phyloP scores from a whole-genome alignment of 2,888 invertebrate species.

The Xanthostigma xanthostigma region DNA sequence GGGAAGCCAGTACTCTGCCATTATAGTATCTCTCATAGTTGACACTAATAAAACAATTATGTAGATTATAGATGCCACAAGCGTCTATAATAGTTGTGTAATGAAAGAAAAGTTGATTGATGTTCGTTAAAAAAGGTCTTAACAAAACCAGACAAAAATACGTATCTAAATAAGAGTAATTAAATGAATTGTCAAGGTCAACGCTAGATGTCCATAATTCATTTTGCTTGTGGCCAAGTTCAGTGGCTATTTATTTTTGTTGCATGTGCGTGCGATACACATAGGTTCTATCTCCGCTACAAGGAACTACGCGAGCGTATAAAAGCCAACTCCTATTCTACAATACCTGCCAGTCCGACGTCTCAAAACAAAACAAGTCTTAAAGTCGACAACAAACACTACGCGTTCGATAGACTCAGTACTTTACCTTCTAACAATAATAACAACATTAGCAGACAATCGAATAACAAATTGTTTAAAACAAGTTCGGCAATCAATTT shows the following conservation, averaged over 20 bases:
- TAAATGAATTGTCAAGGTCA: slow-evolving; percentile 4
- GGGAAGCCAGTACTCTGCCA: too few relatives aligned
- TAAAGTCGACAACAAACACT: background rate
- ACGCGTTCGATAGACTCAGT: too few relatives aligned
- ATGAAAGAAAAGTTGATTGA: too few relatives aligned
- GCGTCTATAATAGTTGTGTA: too few relatives aligned
- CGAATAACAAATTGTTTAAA: background rate
- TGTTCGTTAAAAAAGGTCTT: too few relatives aligned
- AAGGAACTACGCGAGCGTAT: slow-evolving; percentile 77
- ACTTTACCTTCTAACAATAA: background rate
- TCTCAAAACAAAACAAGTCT: background rate
- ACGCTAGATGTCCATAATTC: slow-evolving; percentile 6
- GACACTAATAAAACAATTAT: too few relatives aligned
- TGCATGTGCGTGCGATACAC: slow-evolving; percentile 3
- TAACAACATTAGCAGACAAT: background rate
- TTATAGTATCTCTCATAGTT: too few relatives aligned
- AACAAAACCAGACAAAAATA: too few relatives aligned
- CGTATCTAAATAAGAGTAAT: background rate
- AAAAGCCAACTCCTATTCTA: slow-evolving; percentile 60
- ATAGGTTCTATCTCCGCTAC: slow-evolving; percentile 81
- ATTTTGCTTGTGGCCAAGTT: slow-evolving; percentile 1
- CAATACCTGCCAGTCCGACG: slow-evolving; percentile 46
- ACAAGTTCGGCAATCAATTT: too few relatives aligned
- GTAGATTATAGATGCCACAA: too few relatives aligned
- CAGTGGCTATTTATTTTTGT: background rate